phyloP scores from a whole-genome alignment of 2,888 invertebrate genomes.

The Ellobium chinense region DNA sequence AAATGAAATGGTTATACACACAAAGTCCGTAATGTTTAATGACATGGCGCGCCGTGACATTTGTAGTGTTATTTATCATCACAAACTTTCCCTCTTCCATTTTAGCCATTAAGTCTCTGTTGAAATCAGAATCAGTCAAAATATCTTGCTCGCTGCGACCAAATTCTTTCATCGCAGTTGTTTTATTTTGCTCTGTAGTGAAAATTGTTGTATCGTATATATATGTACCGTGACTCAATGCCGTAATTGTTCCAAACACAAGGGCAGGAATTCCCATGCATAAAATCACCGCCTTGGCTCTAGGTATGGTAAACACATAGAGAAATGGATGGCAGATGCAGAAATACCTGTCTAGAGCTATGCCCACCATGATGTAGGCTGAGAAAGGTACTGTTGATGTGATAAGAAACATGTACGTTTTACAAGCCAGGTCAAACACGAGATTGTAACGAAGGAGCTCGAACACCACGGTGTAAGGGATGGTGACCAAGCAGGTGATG shows the following conservation, averaged over 20 bases:
- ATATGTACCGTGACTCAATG: slow-evolving; percentile 47
- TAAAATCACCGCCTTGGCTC: slow-evolving; percentile 60
- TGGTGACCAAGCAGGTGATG: slow-evolving; percentile 66
- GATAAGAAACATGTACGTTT: slow-evolving; percentile 74
- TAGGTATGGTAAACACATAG: slow-evolving; percentile 63
- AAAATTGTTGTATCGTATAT: background rate
- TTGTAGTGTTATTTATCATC: background rate
- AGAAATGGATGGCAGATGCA: slow-evolving; percentile 76
- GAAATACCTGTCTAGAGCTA: slow-evolving; percentile 73
- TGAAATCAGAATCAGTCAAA: too few relatives aligned
- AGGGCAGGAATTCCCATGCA: slow-evolving; percentile 56
- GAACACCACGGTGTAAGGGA: slow-evolving; percentile 64
- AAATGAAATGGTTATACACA: slow-evolving; percentile 49
- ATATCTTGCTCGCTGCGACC: background rate
- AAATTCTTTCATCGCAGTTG: background rate
- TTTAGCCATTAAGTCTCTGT: too few relatives aligned
- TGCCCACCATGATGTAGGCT: slow-evolving; percentile 74
- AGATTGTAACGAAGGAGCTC: slow-evolving; percentile 58
- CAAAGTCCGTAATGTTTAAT: slow-evolving; percentile 50
- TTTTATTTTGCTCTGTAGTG: background rate
- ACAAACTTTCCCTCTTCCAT: background rate
- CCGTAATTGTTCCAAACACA: slow-evolving; percentile 54
- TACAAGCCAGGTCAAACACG: slow-evolving; percentile 67
- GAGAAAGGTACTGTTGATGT: slow-evolving; percentile 75
- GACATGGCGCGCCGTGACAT: too few relatives aligned